Evolutionary conservation across 2,888 invertebrate species (phyloP), one percentile per base, ranked within the genome.

Genomic region (Drosophila falleni): DNA sequence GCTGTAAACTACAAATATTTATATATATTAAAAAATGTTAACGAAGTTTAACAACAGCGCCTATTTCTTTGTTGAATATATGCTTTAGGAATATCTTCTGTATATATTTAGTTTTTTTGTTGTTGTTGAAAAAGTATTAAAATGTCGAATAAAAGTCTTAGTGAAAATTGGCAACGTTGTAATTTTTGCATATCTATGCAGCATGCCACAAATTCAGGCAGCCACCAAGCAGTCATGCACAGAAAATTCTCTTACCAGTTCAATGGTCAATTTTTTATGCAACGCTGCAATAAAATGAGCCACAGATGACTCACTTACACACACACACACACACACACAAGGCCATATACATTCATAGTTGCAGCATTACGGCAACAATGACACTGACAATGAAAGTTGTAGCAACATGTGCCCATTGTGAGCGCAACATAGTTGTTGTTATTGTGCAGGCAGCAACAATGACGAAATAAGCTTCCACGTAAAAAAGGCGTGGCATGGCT

Each of bases 301-400:
- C 62, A 70, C 65, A 81, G 64, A 66, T 70, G 70, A 72, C 46
- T 58, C 56, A 64, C 11, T 53, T 35, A 53, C 33, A 66, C 46
- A 64, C 9, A 56, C 41, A 53, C 33, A 66, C 19, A 63, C 51
- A 61, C 19, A 60, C 47, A 49, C 31, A 41, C 15, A 50, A 9
- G 53, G 16, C 2, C 13, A 13, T 19, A 31, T 11, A 11, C 8
- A 23, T 19, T 26, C 55, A 44, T 10, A 53, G 54, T 29, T 11
- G n/a, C 53, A 65, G 53, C 63, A 65, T 61, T 53, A 72, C 49
- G 41, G 58, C 78, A 81, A 81, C 89, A 85, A 88, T 85, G 85
- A 89, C 85, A 88, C 74, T 85, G 90, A 75, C 90, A 85, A 89
- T 85, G 85, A 85, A 89, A 86, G 77, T 73, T 86, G 74, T 72